A percentile compares a stretch with the other conserved stretches of the same genome.
Conservation (phyloP, 2,888 invertebrate genomes). For the Gastrophysa polygoni region DNA sequence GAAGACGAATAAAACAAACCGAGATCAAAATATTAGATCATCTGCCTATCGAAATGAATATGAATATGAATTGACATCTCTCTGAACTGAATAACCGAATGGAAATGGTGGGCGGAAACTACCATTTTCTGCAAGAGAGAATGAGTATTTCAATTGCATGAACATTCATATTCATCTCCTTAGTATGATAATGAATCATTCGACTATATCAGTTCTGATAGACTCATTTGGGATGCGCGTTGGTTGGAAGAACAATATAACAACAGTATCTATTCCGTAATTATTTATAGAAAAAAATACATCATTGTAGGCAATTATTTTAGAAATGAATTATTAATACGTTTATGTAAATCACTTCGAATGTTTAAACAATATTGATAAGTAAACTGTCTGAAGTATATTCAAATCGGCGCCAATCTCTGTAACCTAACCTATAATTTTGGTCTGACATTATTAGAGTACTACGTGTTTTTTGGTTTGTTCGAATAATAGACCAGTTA, state of each 20-base stretch:
- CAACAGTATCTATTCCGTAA: background rate
- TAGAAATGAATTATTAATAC: slow-evolving; percentile 21
- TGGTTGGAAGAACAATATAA: background rate
- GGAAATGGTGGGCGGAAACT: no score
- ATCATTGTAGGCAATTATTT: slow-evolving; percentile 19
- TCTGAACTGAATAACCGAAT: no score
- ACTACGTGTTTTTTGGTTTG: slow-evolving; percentile 6
- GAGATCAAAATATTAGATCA: no score
- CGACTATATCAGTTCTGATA: background rate
- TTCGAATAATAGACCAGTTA: no score
- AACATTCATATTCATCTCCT: no score
- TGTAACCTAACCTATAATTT: slow-evolving; percentile 17
- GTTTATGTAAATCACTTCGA: slow-evolving; percentile 20
- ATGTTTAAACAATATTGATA: slow-evolving; percentile 20
- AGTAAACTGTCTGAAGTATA: slow-evolving; percentile 11
- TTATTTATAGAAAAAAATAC: slow-evolving; percentile 15
- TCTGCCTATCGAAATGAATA: no score
- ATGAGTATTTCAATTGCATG: no score
- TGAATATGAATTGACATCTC: no score
- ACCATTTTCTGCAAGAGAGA: no score
- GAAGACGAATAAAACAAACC: no score
- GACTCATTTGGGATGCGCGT: background rate
- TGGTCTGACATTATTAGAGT: slow-evolving; percentile 11
- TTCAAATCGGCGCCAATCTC: slow-evolving; percentile 14
- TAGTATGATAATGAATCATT: no score